Evolutionary conservation across 2,888 invertebrate genomes (phyloP).

Genomic region (Caenorhabditis doughertyi): DNA sequence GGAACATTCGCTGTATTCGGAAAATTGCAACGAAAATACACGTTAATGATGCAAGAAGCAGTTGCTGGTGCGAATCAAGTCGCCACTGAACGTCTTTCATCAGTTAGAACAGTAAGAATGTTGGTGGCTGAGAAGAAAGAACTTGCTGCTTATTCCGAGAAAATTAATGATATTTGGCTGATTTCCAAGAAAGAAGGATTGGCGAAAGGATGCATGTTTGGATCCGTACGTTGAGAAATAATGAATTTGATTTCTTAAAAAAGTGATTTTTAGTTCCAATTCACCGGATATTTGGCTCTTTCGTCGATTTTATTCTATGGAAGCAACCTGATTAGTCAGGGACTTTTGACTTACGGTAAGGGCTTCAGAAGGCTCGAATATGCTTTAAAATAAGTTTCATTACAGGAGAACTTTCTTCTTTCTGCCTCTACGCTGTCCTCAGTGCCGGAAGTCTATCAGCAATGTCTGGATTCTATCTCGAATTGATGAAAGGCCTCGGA

Average conservation of each 20-base stretch:
- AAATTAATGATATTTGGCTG: slow-evolving; percentile 88
- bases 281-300: slow-evolving; percentile 80
- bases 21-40: slow-evolving; percentile 91
- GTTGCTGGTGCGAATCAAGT: slow-evolving; percentile 86
- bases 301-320: slow-evolving; percentile 82
- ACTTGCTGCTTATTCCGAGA: slow-evolving; percentile 84
- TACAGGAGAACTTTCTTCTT: slow-evolving; percentile 92
- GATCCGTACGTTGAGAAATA: slow-evolving; percentile 88
- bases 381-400: no score
- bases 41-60: slow-evolving; percentile 87
- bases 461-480: slow-evolving; percentile 94
- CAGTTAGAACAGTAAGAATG: slow-evolving; percentile 93
- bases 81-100: slow-evolving; percentile 93
- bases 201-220: slow-evolving; percentile 93
- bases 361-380: background rate
- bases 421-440: slow-evolving; percentile 90
- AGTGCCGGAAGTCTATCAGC: slow-evolving; percentile 79
- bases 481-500: slow-evolving; percentile 94
- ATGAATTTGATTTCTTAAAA: no score
- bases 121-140: slow-evolving; percentile 93
- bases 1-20: slow-evolving; percentile 87
- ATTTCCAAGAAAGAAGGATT: slow-evolving; percentile 92
- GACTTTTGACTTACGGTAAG: slow-evolving; percentile 79
- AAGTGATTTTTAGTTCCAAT: slow-evolving; percentile 81
- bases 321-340: slow-evolving; percentile 78